phyloP scores from a whole-genome alignment of 2,888 invertebrate genomes.

The Conomelus anceps region DNA sequence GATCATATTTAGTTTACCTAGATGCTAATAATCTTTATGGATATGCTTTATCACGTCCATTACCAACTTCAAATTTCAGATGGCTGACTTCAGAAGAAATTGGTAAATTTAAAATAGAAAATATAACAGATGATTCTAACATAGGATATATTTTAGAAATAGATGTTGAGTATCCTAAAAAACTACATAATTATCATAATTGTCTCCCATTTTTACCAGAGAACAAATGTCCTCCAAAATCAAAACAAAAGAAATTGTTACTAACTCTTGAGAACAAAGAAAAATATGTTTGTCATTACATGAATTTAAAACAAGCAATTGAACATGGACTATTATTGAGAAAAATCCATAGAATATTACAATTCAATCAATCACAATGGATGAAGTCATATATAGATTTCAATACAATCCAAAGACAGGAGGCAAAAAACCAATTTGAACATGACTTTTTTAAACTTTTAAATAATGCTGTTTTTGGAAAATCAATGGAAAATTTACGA shows the following conservation, averaged over 20 bases:
- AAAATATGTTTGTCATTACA: slow-evolving; percentile 37
- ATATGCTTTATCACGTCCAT: slow-evolving; percentile 37
- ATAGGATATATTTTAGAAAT: slow-evolving; percentile 37
- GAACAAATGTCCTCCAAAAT: neutral
- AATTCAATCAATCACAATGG: slow-evolving; percentile 36
- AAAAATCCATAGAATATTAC: slow-evolving; percentile 36
- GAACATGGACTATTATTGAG: slow-evolving; percentile 35
- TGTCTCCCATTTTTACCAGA: slow-evolving; percentile 19
- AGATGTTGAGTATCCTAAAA: slow-evolving; percentile 29
- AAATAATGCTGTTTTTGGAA: slow-evolving; percentile 32
- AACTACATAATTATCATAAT: slow-evolving; percentile 16
- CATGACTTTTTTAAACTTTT: slow-evolving; percentile 31
- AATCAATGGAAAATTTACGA: slow-evolving; percentile 24
- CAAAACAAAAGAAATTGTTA: slow-evolving; percentile 29
- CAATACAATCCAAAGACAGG: slow-evolving; percentile 22
- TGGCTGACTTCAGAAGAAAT: slow-evolving; percentile 31
- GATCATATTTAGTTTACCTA: slow-evolving; percentile 36
- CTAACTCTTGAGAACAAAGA: slow-evolving; percentile 34
- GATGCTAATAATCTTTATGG: slow-evolving; percentile 40
- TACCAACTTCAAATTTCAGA: slow-evolving; percentile 37
- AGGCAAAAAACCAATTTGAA: slow-evolving; percentile 25
- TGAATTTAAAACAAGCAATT: slow-evolving; percentile 35
- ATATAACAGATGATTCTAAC: neutral
- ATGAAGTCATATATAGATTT: slow-evolving; percentile 35
- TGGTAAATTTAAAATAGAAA: neutral